phyloP scores from a whole-genome alignment of 2,888 invertebrate species.

The Drosophila seclusa region DNA sequence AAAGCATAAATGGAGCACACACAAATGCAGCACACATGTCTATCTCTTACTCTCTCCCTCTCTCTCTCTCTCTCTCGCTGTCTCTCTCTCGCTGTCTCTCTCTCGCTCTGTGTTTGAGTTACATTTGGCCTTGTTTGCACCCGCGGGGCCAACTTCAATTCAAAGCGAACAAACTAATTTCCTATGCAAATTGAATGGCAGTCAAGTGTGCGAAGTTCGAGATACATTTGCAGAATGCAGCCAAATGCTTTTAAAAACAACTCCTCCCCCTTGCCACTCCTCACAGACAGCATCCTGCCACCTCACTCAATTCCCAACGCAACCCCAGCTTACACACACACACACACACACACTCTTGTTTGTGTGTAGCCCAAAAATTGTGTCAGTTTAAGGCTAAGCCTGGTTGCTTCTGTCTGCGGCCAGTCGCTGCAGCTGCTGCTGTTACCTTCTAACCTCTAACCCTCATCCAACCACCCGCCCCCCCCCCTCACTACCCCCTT shows the following conservation, averaged over 20 bases:
- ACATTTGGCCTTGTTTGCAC: slow-evolving; percentile 77
- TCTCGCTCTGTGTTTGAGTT: slow-evolving; percentile 31
- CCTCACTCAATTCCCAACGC: slow-evolving; percentile 1
- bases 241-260: slow-evolving; percentile 77
- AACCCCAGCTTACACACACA: slow-evolving; percentile 3
- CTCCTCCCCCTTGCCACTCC: background rate
- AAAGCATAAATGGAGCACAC: slow-evolving; percentile 64
- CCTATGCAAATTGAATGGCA: slow-evolving; percentile 83
- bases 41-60: slow-evolving; percentile 4
- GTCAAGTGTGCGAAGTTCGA: slow-evolving; percentile 82
- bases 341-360: background rate
- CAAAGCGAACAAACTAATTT: slow-evolving; percentile 83
- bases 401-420: slow-evolving; percentile 20
- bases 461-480: background rate
- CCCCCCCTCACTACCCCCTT: too few species aligned
- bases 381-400: slow-evolving; percentile 56
- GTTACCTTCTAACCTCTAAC: background rate
- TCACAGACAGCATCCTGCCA: background rate
- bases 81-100: background rate
- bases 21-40: slow-evolving; percentile 39
- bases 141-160: slow-evolving; percentile 79
- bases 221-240: slow-evolving; percentile 76
- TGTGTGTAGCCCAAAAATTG: slow-evolving; percentile 43
- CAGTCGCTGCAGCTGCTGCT: slow-evolving; percentile 5
- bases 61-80: slow-evolving; percentile 9